phyloP scores from a whole-genome alignment of 2,113 vertebrate genomes.

The Chaenogobius annularis region DNA sequence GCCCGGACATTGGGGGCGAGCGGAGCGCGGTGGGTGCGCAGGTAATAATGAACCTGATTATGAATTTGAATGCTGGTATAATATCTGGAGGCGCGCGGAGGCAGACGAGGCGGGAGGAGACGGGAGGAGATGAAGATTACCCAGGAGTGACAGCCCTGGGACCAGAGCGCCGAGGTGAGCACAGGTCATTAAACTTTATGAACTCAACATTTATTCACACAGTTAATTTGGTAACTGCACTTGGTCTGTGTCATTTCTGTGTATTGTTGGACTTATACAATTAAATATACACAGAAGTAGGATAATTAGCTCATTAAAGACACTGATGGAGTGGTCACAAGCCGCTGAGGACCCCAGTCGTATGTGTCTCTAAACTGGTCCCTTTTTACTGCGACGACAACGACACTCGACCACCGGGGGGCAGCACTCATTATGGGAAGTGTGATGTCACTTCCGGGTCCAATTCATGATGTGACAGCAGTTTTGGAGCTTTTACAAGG shows the following conservation, averaged over 20 bases:
- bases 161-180: conserved; percentile 36
- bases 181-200: conserved; percentile 53
- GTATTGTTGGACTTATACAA: background rate
- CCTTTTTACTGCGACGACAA: no score
- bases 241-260: background rate
- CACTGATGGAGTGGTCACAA: background rate
- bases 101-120: background rate
- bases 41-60: conserved; percentile 78
- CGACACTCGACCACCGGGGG: no score
- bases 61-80: conserved; percentile 57
- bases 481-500: no score
- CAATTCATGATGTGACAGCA: no score
- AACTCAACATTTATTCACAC: conserved; percentile 28
- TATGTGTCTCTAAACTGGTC: no score
- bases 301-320: background rate
- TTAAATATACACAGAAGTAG: conserved; percentile 1
- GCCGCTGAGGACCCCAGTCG: background rate
- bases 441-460: no score
- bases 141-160: conserved; percentile 37
- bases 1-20: conserved; percentile 57
- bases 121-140: conserved; percentile 47
- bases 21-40: conserved; percentile 37
- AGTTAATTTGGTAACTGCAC: conserved; percentile 25
- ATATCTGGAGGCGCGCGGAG: conserved; percentile 47
- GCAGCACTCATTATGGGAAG: no score